Base-by-base conservation (phyloP, 2,797 vertebrate genomes). In the Poeciliopsis paucimaculata region DNA sequence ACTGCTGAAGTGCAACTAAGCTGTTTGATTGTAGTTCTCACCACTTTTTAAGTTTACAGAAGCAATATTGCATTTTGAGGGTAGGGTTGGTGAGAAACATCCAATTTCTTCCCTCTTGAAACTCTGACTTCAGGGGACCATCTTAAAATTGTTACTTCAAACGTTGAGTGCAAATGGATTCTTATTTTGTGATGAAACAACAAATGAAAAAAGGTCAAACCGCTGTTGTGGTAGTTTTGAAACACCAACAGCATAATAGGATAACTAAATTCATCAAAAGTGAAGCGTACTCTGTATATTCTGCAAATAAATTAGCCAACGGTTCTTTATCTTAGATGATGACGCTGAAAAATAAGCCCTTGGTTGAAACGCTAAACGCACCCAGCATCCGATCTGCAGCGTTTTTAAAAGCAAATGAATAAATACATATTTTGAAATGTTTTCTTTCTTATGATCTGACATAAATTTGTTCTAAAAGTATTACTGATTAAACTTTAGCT, bases 91-190 rank as follows among this genome's bases (percentile, higher is more conserved):
- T 43, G 41, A 45, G 26, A 45, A 71, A 34, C 39, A 45, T 71
- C 41, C 23, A 70, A 41, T 70, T 41, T 71, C 23, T 71, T 43
- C 2, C 20, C 39, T 43, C 39, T 43, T 70, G 66, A 70, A 43
- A 70, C 23, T 57, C 26, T 43, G 23, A 41, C 36, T 26, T 70
- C 39, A 39, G 8, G 66, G 39, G 23, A 70, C 36, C 39, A 71
- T 70, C 26, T 70, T 70, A 26, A 70, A 68, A 68, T n/a, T 16
- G 39, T n/a, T 70, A 15, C 66, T 43, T 70, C 41, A 70, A 70
- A 43, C 66, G 13, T 7, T 0, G 20, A 70, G 12, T 45, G 23
- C 23, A 70, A 45, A n/a, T 66, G 18, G 7, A 39, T 62, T 39
- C 34, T 66, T 39, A 10, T 66, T 66, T 66, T 66, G 62, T 66